Base-by-base conservation (phyloP, 2,797 vertebrate species). In the Luscinia megarhynchos region DNA sequence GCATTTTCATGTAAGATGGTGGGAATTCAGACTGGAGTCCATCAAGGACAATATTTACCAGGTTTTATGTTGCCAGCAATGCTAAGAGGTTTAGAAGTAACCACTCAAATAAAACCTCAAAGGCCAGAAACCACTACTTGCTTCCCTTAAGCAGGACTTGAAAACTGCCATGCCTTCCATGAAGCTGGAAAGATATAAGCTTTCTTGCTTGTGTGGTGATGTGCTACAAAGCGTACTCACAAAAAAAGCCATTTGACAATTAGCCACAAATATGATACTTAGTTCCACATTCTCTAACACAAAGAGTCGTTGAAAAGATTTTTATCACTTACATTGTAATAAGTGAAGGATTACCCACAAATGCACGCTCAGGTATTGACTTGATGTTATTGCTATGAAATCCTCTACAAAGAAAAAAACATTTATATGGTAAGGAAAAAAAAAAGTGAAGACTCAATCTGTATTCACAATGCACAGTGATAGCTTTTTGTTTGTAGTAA, bases 331-430 rank as follows among this genome's bases (percentile, higher is more conserved):
- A 99, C 99, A 99, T 98, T 97, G 99, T 99, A 95, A 98, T 98
- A 87, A 99, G 98, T 21, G 98, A 98, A 22, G 99, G 99, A 96
- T 99, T 99, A 75, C 99, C 98, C 51, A 97, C 97, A 97, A 99
- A 99, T 81, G 99, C 99, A 53, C 98, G 98, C 79, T 99, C 99
- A 5, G 99, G 99, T 96, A 99, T 99, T 11, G 98, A 98, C 95
- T 98, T 98, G 97, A 99, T 99, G 96, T 98, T 99, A 98, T 99
- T 99, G 94, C 98, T 99, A 82, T 99, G 99, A 97, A 99, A 99
- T 96, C 98, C 98, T 91, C 99, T 99, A 95, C 54, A 97, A 96
- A 95, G 55, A 94, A 96, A 96, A 78, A 93, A 40, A 1, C 3
- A 0, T 81, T 93, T 46, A 50, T 23, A 76, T 1, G 30, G 41